Conservation (phyloP, 1,140 invertebrate species). For the Pseudoatta argentina region DNA sequence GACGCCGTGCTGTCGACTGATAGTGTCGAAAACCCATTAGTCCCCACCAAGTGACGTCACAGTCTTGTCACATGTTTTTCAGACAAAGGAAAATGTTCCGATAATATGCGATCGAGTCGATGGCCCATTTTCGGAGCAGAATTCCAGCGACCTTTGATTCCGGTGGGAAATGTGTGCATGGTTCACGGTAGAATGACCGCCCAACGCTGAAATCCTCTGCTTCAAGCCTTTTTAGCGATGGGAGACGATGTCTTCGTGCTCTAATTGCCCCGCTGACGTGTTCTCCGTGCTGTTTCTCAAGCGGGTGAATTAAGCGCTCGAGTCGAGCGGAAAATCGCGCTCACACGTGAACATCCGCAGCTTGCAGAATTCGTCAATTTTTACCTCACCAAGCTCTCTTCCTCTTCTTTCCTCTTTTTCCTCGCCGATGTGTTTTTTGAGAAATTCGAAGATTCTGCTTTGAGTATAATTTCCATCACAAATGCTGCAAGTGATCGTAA, state of each 20-base stretch:
- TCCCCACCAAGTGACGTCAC: constrained; percentile 24
- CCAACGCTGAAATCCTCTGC: constrained; percentile 46
- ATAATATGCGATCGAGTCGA: constrained; percentile 70
- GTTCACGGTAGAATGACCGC: constrained; percentile 66
- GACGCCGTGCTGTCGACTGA: not conserved
- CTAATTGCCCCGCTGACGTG: constrained; percentile 71
- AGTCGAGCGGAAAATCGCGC: constrained; percentile 63
- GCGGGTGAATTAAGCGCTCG: constrained; percentile 62
- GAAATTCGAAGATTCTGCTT: not conserved
- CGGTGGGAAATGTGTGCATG: constrained; percentile 37
- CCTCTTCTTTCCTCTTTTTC: not conserved
- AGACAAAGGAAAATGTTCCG: constrained; percentile 10
- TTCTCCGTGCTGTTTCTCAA: constrained; percentile 59
- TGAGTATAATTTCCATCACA: not conserved
- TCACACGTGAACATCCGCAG: constrained; percentile 41
- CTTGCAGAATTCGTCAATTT: constrained; percentile 39
- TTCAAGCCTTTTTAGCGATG: constrained; percentile 43
- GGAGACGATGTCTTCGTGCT: constrained; percentile 62
- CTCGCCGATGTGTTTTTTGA: not conserved
- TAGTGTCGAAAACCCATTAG: constrained; percentile 70
- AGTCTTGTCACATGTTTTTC: constrained; percentile 13
- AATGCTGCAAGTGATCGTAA: not conserved
- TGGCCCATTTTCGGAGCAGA: constrained; percentile 56
- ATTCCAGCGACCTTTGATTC: constrained; percentile 66
- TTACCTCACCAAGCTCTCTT: not conserved